Percentiles rank a stretch among this genome's conserved stretches.
phyloP scores from a whole-genome alignment of 2,888 invertebrate genomes.

The Drosophila setosimentum region DNA sequence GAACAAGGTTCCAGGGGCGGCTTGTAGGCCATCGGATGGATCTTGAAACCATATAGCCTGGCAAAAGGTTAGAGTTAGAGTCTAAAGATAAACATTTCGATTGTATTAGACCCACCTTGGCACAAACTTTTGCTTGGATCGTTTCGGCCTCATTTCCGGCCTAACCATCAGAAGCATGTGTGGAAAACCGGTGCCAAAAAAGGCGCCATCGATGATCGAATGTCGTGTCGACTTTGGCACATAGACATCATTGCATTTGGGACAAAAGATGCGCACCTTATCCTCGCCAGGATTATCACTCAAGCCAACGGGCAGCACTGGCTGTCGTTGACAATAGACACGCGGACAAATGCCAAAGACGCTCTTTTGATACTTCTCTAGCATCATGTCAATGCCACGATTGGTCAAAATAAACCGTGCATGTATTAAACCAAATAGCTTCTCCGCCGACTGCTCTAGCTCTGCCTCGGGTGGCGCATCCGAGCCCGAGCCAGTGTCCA shows the following conservation, averaged over 20 bases:
- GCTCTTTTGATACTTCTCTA: slow-evolving; percentile 99
- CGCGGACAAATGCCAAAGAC: slow-evolving; percentile 99
- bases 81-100: not conserved
- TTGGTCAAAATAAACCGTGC: slow-evolving; percentile 99
- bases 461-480: slow-evolving; percentile 98
- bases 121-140: slow-evolving; percentile 97
- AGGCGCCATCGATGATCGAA: slow-evolving; percentile 99
- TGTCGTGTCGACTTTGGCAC: slow-evolving; percentile 98
- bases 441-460: slow-evolving; percentile 99
- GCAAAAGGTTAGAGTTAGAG: not conserved
- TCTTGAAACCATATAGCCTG: slow-evolving; percentile 69
- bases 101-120: slow-evolving; percentile 89
- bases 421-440: slow-evolving; percentile 99
- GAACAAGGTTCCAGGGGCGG: not conserved
- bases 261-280: slow-evolving; percentile 99
- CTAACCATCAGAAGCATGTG: slow-evolving; percentile 99
- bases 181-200: slow-evolving; percentile 99
- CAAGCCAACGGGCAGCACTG: slow-evolving; percentile 98
- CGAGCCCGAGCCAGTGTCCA: slow-evolving; percentile 90
- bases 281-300: slow-evolving; percentile 99
- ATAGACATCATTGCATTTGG: slow-evolving; percentile 99
- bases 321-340: slow-evolving; percentile 99
- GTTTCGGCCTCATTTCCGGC: slow-evolving; percentile 98
- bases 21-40: slow-evolving; percentile 56
- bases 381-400: slow-evolving; percentile 99